phyloP scores from a whole-genome alignment of 2,888 invertebrate genomes.

The Drosophila nigricruria region DNA sequence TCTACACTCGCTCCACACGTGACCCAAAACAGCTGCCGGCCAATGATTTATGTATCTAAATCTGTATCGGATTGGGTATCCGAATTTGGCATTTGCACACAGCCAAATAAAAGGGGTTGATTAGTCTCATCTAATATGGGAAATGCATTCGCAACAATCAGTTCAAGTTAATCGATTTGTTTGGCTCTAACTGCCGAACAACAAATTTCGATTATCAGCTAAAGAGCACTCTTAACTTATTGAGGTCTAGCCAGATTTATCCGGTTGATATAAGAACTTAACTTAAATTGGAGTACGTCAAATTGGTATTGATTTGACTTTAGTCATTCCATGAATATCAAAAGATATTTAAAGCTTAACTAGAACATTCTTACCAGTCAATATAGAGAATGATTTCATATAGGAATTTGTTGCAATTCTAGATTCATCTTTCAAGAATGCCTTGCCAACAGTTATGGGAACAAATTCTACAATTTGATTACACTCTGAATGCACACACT shows the following conservation, averaged over 20 bases:
- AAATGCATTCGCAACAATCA: slow-evolving; percentile 27
- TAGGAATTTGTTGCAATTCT: neutral
- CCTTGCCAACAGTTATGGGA: neutral
- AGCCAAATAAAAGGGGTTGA: slow-evolving; percentile 7
- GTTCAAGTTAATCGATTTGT: slow-evolving; percentile 24
- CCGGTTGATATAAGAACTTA: neutral
- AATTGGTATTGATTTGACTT: no score
- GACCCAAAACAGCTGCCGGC: slow-evolving; percentile 50
- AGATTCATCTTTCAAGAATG: no score
- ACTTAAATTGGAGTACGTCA: neutral
- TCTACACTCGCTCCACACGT: slow-evolving; percentile 33
- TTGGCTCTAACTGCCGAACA: slow-evolving; percentile 10
- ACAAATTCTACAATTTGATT: neutral
- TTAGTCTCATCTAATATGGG: neutral
- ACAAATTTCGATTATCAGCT: slow-evolving; percentile 12
- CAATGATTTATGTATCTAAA: slow-evolving; percentile 44
- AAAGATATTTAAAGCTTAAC: no score
- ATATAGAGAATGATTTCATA: no score
- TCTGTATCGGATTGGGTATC: slow-evolving; percentile 4
- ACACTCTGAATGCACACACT: no score
- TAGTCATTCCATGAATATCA: no score
- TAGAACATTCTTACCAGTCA: no score
- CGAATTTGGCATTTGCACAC: neutral
- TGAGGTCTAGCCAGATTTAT: neutral
- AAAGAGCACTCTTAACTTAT: neutral